Evolutionary conservation across 2,113 vertebrate species (phyloP), one percentile per base, ranked within the genome.

Genomic region (Athene cunicularia): DNA sequence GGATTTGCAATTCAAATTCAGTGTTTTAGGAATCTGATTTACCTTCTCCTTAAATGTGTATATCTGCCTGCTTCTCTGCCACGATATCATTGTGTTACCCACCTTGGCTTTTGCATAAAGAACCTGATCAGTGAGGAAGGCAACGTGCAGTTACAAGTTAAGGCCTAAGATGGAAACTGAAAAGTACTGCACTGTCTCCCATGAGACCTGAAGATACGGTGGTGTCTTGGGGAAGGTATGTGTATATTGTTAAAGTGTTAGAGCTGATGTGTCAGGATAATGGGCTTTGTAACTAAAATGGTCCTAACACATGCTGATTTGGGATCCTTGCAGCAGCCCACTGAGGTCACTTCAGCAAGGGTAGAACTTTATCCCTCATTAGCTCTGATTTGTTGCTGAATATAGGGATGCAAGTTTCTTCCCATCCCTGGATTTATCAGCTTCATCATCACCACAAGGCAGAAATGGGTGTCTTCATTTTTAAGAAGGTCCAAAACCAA

Each of bases 331-430:
- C 28, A 87, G 43, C 1, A 1, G 32, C 56, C 59, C 35, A 14
- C 27, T 49, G 60, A 52, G 26, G 32, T 70, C 19, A 10, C 33
- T 83, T 43, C 32, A 24, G 9, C 33, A 41, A 62, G 7, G 8
- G 4, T 41, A 50, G 26, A 1, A 0, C 5, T 71, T 71, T 85
- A 8, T 14, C 6, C 14, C 8, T 58, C 4, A 0, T 52, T 79
- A 59, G 22, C 27, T 30, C 14, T 55, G 22, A 88, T 55, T 15
- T n/a, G 19, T 43, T 80, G 53, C 22, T 91, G 62, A 56, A 68
- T 37, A 28, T 2, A 41, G 43, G 47, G 33, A 37, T 37, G 9
- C 1, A 37, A 16, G 14, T 67, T 90, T 72, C 12, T 92, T 49
- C 26, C 23, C 9, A 19, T 41, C 9, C 32, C 19, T 77, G 9